Percentiles rank a stretch among this genome's conserved stretches.
phyloP scores from a whole-genome alignment of 2,113 vertebrate genomes.

The Hyaena hyaena region DNA sequence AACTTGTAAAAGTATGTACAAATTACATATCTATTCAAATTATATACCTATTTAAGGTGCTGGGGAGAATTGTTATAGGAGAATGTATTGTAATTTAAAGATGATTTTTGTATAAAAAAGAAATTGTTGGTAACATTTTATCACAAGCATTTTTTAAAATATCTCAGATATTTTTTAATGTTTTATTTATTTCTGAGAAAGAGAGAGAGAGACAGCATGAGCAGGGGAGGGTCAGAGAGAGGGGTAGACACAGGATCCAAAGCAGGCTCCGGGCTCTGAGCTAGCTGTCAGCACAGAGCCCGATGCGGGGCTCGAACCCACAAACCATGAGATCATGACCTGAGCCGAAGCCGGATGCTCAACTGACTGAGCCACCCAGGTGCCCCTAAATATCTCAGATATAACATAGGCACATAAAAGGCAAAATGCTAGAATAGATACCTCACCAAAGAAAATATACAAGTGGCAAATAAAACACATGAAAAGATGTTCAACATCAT shows the following conservation, averaged over 20 bases:
- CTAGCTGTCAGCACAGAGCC: too few species aligned
- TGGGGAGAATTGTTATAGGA: not conserved
- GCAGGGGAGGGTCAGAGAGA: too few species aligned
- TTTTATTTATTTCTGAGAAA: too few species aligned
- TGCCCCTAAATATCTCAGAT: not conserved
- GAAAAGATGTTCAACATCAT: not conserved
- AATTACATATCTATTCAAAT: not conserved
- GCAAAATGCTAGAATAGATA: not conserved
- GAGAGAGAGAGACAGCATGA: too few species aligned
- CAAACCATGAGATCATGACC: too few species aligned
- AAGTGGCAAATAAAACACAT: not conserved
- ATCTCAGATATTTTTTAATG: not conserved
- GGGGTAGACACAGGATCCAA: too few species aligned
- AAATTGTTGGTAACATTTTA: not conserved
- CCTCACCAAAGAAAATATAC: not conserved
- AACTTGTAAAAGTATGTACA: not conserved
- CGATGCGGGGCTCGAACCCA: too few species aligned
- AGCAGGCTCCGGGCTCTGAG: too few species aligned
- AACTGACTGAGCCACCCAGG: too few species aligned
- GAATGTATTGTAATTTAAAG: slow-evolving; percentile 21
- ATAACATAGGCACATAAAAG: not conserved
- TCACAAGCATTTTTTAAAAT: slow-evolving; percentile 20
- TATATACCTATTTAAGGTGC: not conserved
- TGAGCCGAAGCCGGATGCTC: too few species aligned
- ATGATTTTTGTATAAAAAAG: not conserved